Conservation (phyloP, 2,888 invertebrate genomes). For the Meloe dianella region DNA sequence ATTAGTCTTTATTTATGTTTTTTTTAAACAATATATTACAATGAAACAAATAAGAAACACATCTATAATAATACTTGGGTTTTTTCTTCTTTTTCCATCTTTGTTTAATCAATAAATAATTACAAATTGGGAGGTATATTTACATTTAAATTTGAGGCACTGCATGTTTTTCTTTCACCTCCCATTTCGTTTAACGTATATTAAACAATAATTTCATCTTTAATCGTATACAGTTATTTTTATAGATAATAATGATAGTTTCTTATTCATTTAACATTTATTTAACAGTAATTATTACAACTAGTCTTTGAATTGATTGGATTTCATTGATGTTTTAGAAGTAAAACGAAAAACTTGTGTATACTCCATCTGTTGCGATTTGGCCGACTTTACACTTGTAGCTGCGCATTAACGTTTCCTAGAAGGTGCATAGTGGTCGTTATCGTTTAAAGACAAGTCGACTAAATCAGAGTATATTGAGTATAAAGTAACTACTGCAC, state of each 20-base stretch:
- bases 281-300: constrained; percentile 8
- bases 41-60: constrained; percentile 17
- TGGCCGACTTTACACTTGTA: neutral
- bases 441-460: neutral
- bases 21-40: constrained; percentile 29
- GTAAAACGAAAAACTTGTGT: neutral
- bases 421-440: neutral
- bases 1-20: neutral
- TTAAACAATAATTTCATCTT: neutral
- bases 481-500: neutral
- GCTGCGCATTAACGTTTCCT: too few relatives aligned
- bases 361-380: neutral
- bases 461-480: neutral
- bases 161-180: neutral
- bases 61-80: neutral
- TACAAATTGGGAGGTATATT: neutral
- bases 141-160: constrained; percentile 8
- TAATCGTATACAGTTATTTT: constrained; percentile 4
- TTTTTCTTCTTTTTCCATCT: neutral
- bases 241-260: neutral
- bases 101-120: neutral
- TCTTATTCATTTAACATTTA: neutral
- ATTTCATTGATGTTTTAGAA: neutral
- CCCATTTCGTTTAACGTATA: neutral
- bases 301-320: neutral